phyloP scores from a whole-genome alignment of 2,888 invertebrate genomes.

The Harpalus rufipes region DNA sequence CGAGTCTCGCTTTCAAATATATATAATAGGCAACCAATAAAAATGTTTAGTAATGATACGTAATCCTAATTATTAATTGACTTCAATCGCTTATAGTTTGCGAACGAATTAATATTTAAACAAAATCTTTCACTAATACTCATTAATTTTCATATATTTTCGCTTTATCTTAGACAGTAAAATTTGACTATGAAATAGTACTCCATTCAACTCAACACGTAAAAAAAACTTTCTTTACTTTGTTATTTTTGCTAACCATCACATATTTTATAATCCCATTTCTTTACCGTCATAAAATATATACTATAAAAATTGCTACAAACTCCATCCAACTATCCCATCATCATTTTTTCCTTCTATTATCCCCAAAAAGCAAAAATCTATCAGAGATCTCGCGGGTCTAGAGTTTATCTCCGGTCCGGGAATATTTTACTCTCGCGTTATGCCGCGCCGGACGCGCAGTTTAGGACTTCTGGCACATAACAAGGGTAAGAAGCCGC shows the following conservation, averaged over 20 bases:
- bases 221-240: background rate
- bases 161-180: too few relatives aligned
- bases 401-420: background rate
- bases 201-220: too few relatives aligned
- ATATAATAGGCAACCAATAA: too few relatives aligned
- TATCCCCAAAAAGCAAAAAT: conserved; percentile 23
- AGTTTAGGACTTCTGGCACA: conserved; percentile 50
- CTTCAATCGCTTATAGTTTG: too few relatives aligned
- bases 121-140: too few relatives aligned
- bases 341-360: background rate
- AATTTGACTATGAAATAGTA: too few relatives aligned
- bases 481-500: conserved; percentile 48
- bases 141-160: too few relatives aligned
- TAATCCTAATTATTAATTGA: too few relatives aligned
- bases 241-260: background rate
- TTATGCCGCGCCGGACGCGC: conserved; percentile 11
- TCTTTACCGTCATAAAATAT: background rate
- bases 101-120: too few relatives aligned
- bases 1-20: too few relatives aligned
- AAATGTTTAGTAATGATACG: too few relatives aligned
- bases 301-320: background rate
- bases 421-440: conserved; percentile 29
- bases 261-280: conserved; percentile 2
- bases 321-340: background rate
- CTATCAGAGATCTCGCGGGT: conserved; percentile 20